These are phyloP conservation scores for Lordiphosa stackelbergi DNA, from an alignment of 1,140 invertebrate species.

Conservation along the genomic window DNA sequence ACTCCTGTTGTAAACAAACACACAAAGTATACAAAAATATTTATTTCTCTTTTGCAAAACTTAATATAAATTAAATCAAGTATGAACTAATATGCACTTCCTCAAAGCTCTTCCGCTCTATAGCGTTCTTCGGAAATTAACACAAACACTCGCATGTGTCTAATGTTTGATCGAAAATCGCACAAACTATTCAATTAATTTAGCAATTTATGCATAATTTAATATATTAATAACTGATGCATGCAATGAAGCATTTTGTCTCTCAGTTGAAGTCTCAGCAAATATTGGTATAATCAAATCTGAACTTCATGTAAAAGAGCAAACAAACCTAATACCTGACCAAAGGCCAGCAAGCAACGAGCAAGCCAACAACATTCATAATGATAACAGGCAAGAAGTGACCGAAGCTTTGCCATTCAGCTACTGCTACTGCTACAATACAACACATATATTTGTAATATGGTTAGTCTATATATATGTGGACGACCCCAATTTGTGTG, in stretches of 20 bases:
- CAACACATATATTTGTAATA: background rate
- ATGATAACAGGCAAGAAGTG: slow-evolving; percentile 35
- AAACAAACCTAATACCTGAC: slow-evolving; percentile 60
- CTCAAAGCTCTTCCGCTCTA: no score
- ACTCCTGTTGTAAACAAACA: no score
- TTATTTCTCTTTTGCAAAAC: no score
- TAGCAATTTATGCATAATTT: slow-evolving; percentile 11
- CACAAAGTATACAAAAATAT: no score
- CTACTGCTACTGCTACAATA: no score
- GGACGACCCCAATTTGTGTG: slow-evolving; percentile 26
- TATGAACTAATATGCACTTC: no score
- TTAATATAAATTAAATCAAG: no score
- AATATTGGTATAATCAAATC: slow-evolving; percentile 63
- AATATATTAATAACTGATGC: slow-evolving; percentile 7
- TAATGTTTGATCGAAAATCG: background rate
- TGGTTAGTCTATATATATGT: slow-evolving; percentile 1
- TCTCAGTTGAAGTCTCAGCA: slow-evolving; percentile 27
- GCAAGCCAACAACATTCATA: slow-evolving; percentile 27
- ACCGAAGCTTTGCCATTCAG: slow-evolving; percentile 4
- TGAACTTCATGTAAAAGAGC: slow-evolving; percentile 43
- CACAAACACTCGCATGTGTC: no score
- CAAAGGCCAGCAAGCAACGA: slow-evolving; percentile 16
- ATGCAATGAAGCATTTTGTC: background rate
- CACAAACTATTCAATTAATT: slow-evolving; percentile 10
- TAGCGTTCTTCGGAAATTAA: no score